A percentile compares a stretch with the other conserved stretches of the same genome.
Evolutionary conservation across 1,140 invertebrate species (phyloP).

Genomic region (Pomacea maculata): DNA sequence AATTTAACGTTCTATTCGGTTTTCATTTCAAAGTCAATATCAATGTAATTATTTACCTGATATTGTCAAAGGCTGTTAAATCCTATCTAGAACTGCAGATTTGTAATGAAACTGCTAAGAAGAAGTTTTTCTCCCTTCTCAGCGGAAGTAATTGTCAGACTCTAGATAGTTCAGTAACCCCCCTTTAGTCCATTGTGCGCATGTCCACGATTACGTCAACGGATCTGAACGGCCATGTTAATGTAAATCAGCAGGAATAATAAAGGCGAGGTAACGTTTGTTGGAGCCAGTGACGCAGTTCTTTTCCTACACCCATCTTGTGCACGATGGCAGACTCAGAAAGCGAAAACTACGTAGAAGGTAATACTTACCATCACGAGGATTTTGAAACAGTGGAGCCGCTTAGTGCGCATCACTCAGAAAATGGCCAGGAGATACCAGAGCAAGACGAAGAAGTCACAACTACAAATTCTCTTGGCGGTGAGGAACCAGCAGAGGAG

Average conservation of each 20-base stretch:
- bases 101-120: too few relatives aligned
- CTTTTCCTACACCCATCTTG: neutral
- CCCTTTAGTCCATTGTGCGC: slow-evolving; percentile 16
- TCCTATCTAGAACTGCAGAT: too few relatives aligned
- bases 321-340: slow-evolving; percentile 16
- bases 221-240: slow-evolving; percentile 25
- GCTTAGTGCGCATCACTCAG: slow-evolving; percentile 22
- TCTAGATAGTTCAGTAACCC: neutral
- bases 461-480: slow-evolving; percentile 37
- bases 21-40: too few relatives aligned
- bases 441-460: slow-evolving; percentile 48
- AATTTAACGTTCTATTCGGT: too few relatives aligned
- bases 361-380: slow-evolving; percentile 29
- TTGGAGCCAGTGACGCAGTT: neutral
- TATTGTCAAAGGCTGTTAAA: too few relatives aligned
- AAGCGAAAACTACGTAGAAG: slow-evolving; percentile 23
- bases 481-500: slow-evolving; percentile 46
- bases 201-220: slow-evolving; percentile 29
- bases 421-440: slow-evolving; percentile 15
- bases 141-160: too few relatives aligned
- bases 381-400: slow-evolving; percentile 47
- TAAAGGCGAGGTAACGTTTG: neutral
- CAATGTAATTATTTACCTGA: too few relatives aligned
- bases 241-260: slow-evolving; percentile 8
- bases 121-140: too few relatives aligned